Conservation (phyloP, 2,888 invertebrate species). For the Limnephilus rhombicus region DNA sequence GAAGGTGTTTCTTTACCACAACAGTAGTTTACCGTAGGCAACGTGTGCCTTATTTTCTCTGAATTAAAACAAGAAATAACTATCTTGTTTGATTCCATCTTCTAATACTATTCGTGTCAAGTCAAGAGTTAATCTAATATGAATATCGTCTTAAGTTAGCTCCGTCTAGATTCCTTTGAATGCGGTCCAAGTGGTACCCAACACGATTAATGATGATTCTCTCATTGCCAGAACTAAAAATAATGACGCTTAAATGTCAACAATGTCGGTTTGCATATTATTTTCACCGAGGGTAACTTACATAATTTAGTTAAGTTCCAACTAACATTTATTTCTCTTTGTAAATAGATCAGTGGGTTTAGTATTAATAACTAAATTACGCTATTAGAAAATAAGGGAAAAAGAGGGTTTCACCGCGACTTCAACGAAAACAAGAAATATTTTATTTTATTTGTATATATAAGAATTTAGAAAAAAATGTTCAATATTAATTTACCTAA, state of each 20-base stretch:
- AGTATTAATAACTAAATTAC: not conserved
- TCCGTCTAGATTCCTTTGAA: conserved; percentile 24
- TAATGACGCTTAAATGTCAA: conserved; percentile 12
- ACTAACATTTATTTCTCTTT: not conserved
- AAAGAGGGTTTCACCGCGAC: too few relatives aligned
- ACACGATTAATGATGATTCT: not conserved
- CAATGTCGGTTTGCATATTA: not conserved
- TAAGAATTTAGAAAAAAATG: too few relatives aligned
- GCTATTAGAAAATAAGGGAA: not conserved
- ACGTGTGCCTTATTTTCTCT: not conserved
- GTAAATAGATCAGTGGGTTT: not conserved
- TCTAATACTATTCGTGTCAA: not conserved
- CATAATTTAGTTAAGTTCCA: not conserved
- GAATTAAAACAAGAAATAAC: not conserved
- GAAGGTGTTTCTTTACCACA: not conserved
- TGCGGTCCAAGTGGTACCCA: not conserved
- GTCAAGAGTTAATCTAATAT: not conserved
- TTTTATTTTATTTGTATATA: too few relatives aligned
- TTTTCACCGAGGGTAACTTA: not conserved
- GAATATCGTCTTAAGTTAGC: not conserved
- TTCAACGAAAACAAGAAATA: too few relatives aligned
- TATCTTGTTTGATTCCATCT: not conserved
- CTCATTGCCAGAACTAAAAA: conserved; percentile 20
- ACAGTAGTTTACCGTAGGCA: not conserved
- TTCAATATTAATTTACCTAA: too few relatives aligned